phyloP scores from a whole-genome alignment of 2,113 vertebrate species.

The Opisthocomus hoazin region DNA sequence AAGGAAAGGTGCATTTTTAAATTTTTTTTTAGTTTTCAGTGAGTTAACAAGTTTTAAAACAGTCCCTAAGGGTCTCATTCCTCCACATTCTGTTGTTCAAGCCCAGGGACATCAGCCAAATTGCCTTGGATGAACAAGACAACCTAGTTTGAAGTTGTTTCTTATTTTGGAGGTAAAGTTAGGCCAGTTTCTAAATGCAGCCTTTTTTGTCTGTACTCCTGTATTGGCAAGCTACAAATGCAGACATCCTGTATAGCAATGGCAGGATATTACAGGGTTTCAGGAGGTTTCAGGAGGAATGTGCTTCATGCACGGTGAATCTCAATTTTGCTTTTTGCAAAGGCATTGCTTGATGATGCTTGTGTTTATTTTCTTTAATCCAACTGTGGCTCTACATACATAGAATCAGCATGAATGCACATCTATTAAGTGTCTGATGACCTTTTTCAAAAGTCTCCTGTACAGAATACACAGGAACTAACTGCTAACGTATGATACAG shows the following conservation, averaged over 20 bases:
- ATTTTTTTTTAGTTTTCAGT: neutral
- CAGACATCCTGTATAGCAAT: neutral
- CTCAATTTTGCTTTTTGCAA: neutral
- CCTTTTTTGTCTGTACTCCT: neutral
- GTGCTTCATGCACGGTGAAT: neutral
- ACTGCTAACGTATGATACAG: fast-evolving
- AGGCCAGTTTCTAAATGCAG: neutral
- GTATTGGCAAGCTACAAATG: neutral
- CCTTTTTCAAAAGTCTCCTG: neutral
- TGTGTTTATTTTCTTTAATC: neutral
- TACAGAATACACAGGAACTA: neutral
- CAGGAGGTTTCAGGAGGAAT: neutral
- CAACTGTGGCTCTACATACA: neutral
- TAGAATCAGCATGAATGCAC: neutral
- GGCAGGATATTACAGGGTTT: neutral
- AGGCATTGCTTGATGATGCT: neutral
- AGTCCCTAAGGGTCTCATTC: neutral
- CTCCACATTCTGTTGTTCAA: neutral
- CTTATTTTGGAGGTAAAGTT: neutral
- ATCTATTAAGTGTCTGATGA: neutral
- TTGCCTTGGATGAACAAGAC: neutral
- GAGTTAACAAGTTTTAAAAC: neutral
- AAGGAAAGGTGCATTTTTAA: neutral
- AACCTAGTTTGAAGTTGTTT: neutral
- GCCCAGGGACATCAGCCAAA: neutral